Evolutionary conservation across 2,113 vertebrate genomes (phyloP).

Genomic region (Ameiurus melas): DNA sequence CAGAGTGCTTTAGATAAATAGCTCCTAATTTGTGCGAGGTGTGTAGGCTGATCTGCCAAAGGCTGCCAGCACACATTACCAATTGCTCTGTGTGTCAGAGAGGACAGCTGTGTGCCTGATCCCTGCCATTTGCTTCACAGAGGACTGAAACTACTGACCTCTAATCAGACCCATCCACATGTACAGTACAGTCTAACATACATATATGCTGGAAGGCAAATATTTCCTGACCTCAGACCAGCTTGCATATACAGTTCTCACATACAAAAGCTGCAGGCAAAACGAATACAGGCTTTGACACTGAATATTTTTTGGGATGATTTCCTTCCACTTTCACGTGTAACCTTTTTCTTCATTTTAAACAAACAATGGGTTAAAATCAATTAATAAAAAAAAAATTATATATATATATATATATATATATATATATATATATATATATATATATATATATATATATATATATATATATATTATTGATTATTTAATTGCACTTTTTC

Average conservation of each 20-base stretch:
- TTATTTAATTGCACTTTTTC: slow-evolving; percentile 6
- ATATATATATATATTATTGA: slow-evolving; percentile 1
- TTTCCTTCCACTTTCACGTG: neutral
- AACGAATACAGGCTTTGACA: neutral
- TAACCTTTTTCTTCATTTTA: neutral
- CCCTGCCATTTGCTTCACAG: slow-evolving; percentile 17
- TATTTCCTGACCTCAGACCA: slow-evolving; percentile 27
- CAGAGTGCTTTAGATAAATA: slow-evolving; percentile 48
- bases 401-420: too few relatives aligned
- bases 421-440: too few relatives aligned
- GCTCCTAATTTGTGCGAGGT: slow-evolving; percentile 55
- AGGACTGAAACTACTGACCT: slow-evolving; percentile 38
- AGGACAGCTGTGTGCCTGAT: slow-evolving; percentile 49
- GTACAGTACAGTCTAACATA: slow-evolving; percentile 14
- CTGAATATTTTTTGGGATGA: neutral
- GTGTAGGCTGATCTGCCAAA: slow-evolving; percentile 54
- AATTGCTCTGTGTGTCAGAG: slow-evolving; percentile 40
- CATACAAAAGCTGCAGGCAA: slow-evolving; percentile 1
- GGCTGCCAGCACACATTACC: slow-evolving; percentile 51
- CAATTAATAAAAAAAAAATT: too few relatives aligned
- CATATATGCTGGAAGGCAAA: neutral
- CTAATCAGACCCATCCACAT: slow-evolving; percentile 4
- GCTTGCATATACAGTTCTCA: neutral
- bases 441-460: too few relatives aligned
- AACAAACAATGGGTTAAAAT: neutral